These are phyloP conservation scores for Drosophila barbarae DNA, from an alignment of 2,888 invertebrate genomes.

Conservation along the genomic window DNA sequence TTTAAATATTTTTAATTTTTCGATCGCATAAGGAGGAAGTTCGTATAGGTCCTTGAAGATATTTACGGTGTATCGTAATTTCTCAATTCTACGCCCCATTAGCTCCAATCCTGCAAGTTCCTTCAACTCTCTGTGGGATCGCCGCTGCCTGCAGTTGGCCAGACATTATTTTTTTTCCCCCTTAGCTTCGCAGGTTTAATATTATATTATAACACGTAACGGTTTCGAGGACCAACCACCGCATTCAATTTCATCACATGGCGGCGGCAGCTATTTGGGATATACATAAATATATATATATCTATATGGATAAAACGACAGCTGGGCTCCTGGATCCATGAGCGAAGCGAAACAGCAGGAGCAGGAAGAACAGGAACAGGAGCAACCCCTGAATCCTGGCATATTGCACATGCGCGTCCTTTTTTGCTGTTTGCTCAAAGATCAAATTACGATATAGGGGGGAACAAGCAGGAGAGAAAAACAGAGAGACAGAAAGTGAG, in stretches of 20 bases:
- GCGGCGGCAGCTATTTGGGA: slow-evolving; percentile 8
- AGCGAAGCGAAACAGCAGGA: slow-evolving; percentile 25
- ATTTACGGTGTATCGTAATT: neutral
- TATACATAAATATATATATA: neutral
- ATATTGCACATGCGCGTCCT: slow-evolving; percentile 73
- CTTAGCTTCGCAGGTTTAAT: slow-evolving; percentile 26
- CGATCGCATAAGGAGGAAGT: neutral
- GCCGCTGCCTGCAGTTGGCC: slow-evolving; percentile 10
- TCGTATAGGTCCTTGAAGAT: neutral
- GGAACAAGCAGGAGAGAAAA: slow-evolving; percentile 1
- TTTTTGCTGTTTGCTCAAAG: slow-evolving; percentile 62
- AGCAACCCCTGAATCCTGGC: slow-evolving; percentile 63
- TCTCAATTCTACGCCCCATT: slow-evolving; percentile 26
- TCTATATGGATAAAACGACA: slow-evolving; percentile 30
- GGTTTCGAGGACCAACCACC: slow-evolving; percentile 42
- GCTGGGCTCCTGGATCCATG: slow-evolving; percentile 39
- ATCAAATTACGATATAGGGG: slow-evolving; percentile 66
- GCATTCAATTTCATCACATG: slow-evolving; percentile 41
- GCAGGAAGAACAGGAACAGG: slow-evolving; percentile 10
- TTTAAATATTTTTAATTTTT: neutral
- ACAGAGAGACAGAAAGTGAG: neutral
- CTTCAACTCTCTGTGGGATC: slow-evolving; percentile 34
- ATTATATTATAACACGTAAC: slow-evolving; percentile 37
- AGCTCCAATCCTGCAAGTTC: slow-evolving; percentile 33
- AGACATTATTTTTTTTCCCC: slow-evolving; percentile 2